Conservation (phyloP, 1,140 invertebrate genomes). For the Andricus grossulariae region DNA sequence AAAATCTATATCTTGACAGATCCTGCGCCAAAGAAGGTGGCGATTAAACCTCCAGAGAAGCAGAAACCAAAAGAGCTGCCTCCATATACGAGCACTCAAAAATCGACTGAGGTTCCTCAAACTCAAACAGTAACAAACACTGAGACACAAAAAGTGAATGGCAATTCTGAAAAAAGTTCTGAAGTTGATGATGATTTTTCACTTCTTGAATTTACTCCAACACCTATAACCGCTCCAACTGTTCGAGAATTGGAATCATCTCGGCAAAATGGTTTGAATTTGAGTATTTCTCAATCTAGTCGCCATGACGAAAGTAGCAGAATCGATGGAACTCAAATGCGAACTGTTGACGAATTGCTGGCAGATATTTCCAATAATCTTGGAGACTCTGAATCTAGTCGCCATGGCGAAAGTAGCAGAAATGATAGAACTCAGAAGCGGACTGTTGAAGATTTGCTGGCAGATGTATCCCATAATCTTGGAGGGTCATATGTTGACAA, state of each 20-base stretch:
- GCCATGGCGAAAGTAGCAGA: constrained; percentile 39
- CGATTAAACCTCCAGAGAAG: neutral
- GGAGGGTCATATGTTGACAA: neutral
- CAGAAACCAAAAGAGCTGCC: neutral
- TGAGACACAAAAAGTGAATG: neutral
- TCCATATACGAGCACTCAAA: neutral
- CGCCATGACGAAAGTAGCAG: constrained; percentile 38
- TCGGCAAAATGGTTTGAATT: neutral
- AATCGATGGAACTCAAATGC: neutral
- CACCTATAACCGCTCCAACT: neutral
- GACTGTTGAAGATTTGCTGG: constrained; percentile 5
- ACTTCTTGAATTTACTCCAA: neutral
- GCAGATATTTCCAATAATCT: neutral
- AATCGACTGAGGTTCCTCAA: neutral
- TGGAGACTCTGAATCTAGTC: neutral
- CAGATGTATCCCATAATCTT: neutral
- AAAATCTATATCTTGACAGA: constrained; percentile 32
- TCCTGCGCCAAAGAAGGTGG: constrained; percentile 29
- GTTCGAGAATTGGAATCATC: constrained; percentile 1
- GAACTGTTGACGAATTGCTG: constrained; percentile 18
- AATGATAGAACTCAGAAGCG: neutral
- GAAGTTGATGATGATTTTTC: neutral
- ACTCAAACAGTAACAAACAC: neutral
- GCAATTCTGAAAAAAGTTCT: neutral
- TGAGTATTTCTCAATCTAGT: neutral